phyloP scores from a whole-genome alignment of 2,797 vertebrate genomes.

The Euthynnus affinis region DNA sequence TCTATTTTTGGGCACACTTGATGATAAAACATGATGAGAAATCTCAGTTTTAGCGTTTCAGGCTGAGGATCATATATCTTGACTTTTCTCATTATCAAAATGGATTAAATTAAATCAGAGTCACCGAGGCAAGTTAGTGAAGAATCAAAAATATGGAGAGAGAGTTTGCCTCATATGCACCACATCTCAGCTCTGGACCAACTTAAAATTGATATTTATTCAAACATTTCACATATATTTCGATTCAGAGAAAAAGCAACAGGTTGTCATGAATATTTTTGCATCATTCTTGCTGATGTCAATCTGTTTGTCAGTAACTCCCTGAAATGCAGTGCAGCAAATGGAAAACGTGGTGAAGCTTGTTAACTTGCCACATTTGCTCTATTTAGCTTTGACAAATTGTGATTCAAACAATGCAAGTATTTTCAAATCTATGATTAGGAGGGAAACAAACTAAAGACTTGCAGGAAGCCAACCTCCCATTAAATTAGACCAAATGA shows the following conservation, averaged over 20 bases:
- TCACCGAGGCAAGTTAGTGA: neutral
- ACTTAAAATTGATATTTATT: slow-evolving; percentile 24
- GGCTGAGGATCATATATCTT: slow-evolving; percentile 6
- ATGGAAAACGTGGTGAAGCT: neutral
- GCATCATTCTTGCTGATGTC: no score
- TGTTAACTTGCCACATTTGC: neutral
- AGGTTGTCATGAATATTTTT: slow-evolving; percentile 8
- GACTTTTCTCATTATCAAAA: slow-evolving; percentile 28
- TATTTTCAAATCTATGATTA: no score
- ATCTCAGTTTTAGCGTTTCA: slow-evolving; percentile 19
- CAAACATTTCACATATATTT: slow-evolving; percentile 20
- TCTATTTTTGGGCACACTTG: slow-evolving; percentile 26
- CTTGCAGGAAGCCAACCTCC: no score
- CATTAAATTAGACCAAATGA: no score
- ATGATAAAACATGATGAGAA: slow-evolving; percentile 22
- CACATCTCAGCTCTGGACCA: neutral
- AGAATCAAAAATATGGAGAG: slow-evolving; percentile 15
- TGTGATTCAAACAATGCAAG: no score
- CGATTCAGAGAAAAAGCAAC: neutral
- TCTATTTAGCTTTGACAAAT: no score
- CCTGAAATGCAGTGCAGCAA: neutral
- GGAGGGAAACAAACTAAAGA: no score
- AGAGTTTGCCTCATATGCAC: no score
- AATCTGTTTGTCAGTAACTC: slow-evolving; percentile 1
- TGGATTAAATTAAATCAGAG: slow-evolving; percentile 27